Base-by-base conservation (phyloP, 2,113 vertebrate genomes). In the Paralichthys olivaceus region DNA sequence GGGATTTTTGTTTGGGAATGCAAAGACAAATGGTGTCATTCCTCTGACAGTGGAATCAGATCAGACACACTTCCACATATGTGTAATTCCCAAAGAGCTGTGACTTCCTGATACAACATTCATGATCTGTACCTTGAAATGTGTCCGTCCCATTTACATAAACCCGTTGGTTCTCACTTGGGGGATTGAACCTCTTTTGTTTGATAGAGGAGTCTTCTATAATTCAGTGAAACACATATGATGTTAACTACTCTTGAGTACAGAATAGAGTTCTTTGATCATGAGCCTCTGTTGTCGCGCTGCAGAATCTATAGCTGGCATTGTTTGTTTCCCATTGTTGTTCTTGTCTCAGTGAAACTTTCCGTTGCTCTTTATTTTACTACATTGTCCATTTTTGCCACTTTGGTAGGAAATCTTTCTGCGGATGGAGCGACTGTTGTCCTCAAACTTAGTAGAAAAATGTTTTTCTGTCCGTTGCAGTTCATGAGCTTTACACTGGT, bases 381-480 rank as follows among this genome's bases (percentile, higher is more conserved):
- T 20, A 56, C 19, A 29, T 65, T 22, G 3, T 65, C 9, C 14
- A 58, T 75, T 76, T 71, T 37, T 12, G 19, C 17, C 29, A 66
- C 28, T 37, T 60, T 28, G n/a, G 43, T 60, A 70, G 19, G 17
- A 76, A 73, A 62, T 72, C 4, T 25, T 47, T 67, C 29, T 68
- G 20, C 19, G 17, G 22, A 26, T 57, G 2, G 37, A 66, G 56
- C 64, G 7, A 62, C 17, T 20, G 47, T 53, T 53, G 7, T n/a
- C 7, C 49, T 53, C 56, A 72, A 29, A 87, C 28, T 72, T 49
- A 9, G 20, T 22, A 34, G 56, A 28, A 25, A 57, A 55, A 72
- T 34, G 61, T 70, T 79, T 51, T 20, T 59, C 56, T 63, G 54
- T 12, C 51, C 15, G 11, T 49, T 13, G 47, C 49, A n/a, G 19